Evolutionary conservation across 2,113 vertebrate species (phyloP), one percentile per base, ranked within the genome.

Genomic region (human): DNA sequence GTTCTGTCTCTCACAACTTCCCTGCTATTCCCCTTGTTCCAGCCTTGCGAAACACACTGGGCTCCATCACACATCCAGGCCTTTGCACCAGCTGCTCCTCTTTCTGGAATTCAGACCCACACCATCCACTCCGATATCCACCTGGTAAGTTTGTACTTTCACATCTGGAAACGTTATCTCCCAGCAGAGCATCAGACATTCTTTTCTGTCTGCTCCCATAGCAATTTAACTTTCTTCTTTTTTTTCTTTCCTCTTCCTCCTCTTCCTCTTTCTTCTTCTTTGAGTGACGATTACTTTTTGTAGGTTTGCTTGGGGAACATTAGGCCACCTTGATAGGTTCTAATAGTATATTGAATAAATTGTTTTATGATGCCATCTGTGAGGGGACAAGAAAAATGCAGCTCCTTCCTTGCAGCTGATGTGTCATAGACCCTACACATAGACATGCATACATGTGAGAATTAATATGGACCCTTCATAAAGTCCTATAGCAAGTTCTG

Each of bases 201-300:
- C 84, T 88, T 91, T 89, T 91, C 52, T 91, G 40, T 91, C 59
- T 73, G 35, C 40, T 78, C 50, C 45, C 16, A 68, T 18, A 35
- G 8, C 43, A 81, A 82, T 89, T 80, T 32, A 68, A 9, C n/a
- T 23, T 70, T 76, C 66, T 10, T 16, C 6, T 40, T 38, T 27
- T 43, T 23, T 48, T 45, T 12, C 22, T 23, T 22, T 83, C 35
- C n/a, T 25, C 38, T 20, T 43, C 25, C 14, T 73, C 9, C 32
- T 72, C 20, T 11, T 75, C 6, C 11, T 64, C 13, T 22, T 75
- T 50, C 23, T 73, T 70, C 50, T 20, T 79, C 66, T 32, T 38
- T 30, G 9, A 11, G 6, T 70, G 64, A 81, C 22, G 25, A 25
- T 75, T 78, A 25, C 4, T 30, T 83, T 59, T 80, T 72, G 50